These are phyloP conservation scores for Aphrophora alni DNA, from an alignment of 2,888 invertebrate species.

Conservation along the genomic window DNA sequence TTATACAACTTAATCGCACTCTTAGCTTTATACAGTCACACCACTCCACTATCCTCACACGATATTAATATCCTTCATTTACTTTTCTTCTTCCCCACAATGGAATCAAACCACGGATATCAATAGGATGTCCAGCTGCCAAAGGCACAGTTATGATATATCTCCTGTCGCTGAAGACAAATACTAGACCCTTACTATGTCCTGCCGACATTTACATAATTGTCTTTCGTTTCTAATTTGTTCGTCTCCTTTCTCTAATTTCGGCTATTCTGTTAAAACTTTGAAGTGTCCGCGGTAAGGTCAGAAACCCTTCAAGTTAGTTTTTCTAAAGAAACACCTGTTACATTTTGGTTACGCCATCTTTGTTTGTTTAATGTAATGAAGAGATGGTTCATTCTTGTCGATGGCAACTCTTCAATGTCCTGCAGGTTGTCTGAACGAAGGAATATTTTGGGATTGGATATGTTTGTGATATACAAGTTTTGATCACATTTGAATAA, in stretches of 20 bases:
- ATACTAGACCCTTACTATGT: background rate
- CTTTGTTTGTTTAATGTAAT: background rate
- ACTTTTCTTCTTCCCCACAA: background rate
- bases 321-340: background rate
- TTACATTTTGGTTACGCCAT: background rate
- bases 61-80: background rate
- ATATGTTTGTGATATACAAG: too few species aligned
- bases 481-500: too few species aligned
- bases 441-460: too few species aligned
- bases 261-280: background rate
- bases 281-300: background rate
- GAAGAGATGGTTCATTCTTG: background rate
- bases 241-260: background rate
- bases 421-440: too few species aligned
- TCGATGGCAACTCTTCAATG: too few species aligned
- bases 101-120: constrained; percentile 3
- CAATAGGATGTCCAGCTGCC: background rate
- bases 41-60: background rate
- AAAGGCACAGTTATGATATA: background rate
- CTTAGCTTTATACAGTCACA: too few species aligned
- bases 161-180: background rate
- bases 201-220: background rate
- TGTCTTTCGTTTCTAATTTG: background rate
- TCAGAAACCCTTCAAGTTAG: background rate
- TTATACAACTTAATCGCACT: too few species aligned